Percentiles rank a stretch among this genome's conserved stretches.
Evolutionary conservation across 1,140 invertebrate species (phyloP).

Genomic region (Psilanteris sp.): DNA sequence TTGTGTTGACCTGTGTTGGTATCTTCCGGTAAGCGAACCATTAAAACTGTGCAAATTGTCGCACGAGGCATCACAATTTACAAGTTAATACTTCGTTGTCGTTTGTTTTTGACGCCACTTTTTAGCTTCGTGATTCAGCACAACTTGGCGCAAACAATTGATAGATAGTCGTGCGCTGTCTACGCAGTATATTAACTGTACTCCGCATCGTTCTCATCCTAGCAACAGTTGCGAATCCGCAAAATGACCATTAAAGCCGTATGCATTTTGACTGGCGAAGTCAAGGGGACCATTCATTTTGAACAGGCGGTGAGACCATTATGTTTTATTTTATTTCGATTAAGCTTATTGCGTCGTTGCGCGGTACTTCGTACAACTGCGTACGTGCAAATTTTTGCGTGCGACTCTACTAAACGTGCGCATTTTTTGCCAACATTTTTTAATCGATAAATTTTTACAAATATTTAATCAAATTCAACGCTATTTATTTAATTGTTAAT

Average conservation of each 20-base stretch:
- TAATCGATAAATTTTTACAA: too few relatives aligned
- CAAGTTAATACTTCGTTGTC: constrained; percentile 10
- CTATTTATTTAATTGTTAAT: too few relatives aligned
- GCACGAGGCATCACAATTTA: constrained; percentile 8
- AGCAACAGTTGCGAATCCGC: not conserved
- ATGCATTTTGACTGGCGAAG: constrained; percentile 91
- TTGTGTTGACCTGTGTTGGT: constrained; percentile 5
- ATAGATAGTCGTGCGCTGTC: not conserved
- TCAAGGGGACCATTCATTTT: constrained; percentile 89
- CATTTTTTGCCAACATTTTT: too few relatives aligned
- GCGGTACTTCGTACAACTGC: too few relatives aligned
- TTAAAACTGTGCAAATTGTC: constrained; percentile 17
- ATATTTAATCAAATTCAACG: too few relatives aligned
- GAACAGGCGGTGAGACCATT: constrained; percentile 83
- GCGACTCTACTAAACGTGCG: too few relatives aligned
- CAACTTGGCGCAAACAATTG: constrained; percentile 10
- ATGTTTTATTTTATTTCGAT: not conserved
- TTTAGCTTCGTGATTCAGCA: constrained; percentile 68
- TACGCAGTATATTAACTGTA: too few relatives aligned
- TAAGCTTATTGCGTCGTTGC: too few relatives aligned
- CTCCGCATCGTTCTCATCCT: not conserved
- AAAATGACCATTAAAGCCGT: constrained; percentile 85
- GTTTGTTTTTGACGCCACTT: constrained; percentile 24
- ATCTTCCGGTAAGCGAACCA: constrained; percentile 1
- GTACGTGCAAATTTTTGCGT: too few relatives aligned